Base-by-base conservation (phyloP, 1,140 invertebrate genomes). In the Ladona fulva region DNA sequence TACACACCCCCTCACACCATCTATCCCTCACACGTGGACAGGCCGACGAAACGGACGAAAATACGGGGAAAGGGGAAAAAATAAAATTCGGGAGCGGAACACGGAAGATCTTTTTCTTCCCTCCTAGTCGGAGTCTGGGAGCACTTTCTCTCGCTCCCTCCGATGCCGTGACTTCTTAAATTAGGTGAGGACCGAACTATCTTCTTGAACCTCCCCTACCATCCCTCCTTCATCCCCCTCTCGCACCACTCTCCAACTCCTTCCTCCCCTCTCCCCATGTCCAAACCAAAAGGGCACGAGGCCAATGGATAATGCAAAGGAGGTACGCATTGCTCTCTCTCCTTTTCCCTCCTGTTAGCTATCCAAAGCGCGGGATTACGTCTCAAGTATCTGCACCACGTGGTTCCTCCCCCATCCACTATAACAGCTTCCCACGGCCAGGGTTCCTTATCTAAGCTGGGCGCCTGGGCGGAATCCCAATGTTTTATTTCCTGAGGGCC, bases 301-400 rank as follows among this genome's bases (percentile, higher is more conserved):
- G 52, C 52, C 52, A 66, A 12, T 16, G 52, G 12, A 66, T 66
- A 66, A 12, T 66, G 52, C 16, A 12, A 22, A 22, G 14, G 52
- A 22, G 52, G 52, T 16, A 66, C n/a, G n/a, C 52, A 66, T 66
- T 66, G 52, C 52, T 66, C 12, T 22, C 52, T 12, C 3, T 12
- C 44, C 10, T 10, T n/a, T n/a, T n/a, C n/a, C n/a, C n/a, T n/a
- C n/a, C n/a, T n/a, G n/a, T 52, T 52, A 52, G n/a, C n/a, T 52
- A 52, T 52, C 44, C 44, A 52, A 52, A 52, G 44, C 52, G 52
- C 52, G 52, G 52, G 52, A 66, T 66, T 66, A 66, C 52, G 52
- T 66, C 52, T 66, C 52, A 6, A 16, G 29, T 37, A 8, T 37
- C 29, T 8, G 29, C 29, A 37, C 1, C 29, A 37, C 29, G 29